These are phyloP conservation scores for Chrysogorgia sp. DNA, from an alignment of 92 coral and sea anemone species.

Conservation along the genomic window DNA sequence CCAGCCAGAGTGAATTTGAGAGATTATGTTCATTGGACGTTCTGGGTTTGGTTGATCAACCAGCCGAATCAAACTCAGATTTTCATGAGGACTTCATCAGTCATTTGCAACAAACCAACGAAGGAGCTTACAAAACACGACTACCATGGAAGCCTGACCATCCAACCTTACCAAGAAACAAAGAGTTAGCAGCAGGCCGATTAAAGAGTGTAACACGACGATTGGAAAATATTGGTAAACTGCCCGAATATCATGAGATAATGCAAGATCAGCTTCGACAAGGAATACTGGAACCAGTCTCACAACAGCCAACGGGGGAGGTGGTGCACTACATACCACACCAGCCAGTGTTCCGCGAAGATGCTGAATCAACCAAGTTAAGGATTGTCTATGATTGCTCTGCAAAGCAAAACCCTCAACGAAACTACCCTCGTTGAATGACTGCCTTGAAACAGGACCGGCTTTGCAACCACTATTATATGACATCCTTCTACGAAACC, in stretches of 20 bases:
- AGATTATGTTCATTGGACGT: conserved; percentile 71
- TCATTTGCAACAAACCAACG: conserved; percentile 53
- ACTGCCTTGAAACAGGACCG: conserved; percentile 65
- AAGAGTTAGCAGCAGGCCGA: conserved; percentile 59
- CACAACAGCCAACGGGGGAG: conserved; percentile 35
- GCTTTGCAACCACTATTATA: conserved; percentile 61
- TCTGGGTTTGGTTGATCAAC: conserved; percentile 57
- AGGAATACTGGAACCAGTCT: conserved; percentile 55
- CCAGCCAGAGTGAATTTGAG: conserved; percentile 64
- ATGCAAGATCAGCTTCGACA: conserved; percentile 20
- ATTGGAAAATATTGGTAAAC: conserved; percentile 50
- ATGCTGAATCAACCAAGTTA: conserved; percentile 57
- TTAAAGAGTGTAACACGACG: conserved; percentile 47
- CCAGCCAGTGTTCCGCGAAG: conserved; percentile 62
- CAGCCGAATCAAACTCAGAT: neutral
- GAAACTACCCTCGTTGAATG: conserved; percentile 53
- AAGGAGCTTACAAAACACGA: conserved; percentile 56
- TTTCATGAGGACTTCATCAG: conserved; percentile 60
- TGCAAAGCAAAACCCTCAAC: conserved; percentile 39
- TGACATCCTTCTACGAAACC: too few species aligned
- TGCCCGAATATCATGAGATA: neutral
- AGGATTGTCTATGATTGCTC: conserved; percentile 68
- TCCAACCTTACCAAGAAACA: conserved; percentile 54
- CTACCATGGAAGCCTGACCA: conserved; percentile 74
- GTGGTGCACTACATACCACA: conserved; percentile 50